phyloP scores from a whole-genome alignment of 2,113 vertebrate genomes.

The Embiotoca jacksoni region DNA sequence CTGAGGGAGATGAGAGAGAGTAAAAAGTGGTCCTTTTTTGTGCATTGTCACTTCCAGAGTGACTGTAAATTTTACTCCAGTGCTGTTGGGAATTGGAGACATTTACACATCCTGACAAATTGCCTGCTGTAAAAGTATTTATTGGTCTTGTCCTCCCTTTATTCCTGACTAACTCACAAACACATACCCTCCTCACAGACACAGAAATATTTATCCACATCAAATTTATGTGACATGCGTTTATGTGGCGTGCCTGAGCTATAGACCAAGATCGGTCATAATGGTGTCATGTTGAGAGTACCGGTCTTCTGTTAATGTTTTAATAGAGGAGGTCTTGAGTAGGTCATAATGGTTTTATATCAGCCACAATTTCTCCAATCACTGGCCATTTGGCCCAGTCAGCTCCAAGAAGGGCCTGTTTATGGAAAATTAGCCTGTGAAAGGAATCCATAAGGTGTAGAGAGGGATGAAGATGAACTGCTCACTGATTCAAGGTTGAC shows the following conservation, averaged over 20 bases:
- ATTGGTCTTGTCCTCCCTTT: conserved; percentile 88
- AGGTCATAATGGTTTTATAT: conserved; percentile 70
- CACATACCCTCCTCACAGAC: conserved; percentile 80
- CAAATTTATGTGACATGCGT: conserved; percentile 85
- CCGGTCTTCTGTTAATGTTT: conserved; percentile 62
- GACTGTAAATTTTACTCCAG: conserved; percentile 93
- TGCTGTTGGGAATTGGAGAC: conserved; percentile 91
- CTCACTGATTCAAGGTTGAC: conserved; percentile 2
- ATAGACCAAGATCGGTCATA: conserved; percentile 51
- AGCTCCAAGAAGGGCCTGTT: conserved; percentile 36
- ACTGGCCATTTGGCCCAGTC: conserved; percentile 27
- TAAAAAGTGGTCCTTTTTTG: conserved; percentile 93
- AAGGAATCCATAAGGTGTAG: conserved; percentile 3
- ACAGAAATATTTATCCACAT: conserved; percentile 87
- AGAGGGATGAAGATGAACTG: conserved; percentile 6
- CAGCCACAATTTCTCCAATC: conserved; percentile 38
- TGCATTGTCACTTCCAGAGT: conserved; percentile 94
- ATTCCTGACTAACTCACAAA: conserved; percentile 71
- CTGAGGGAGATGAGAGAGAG: conserved; percentile 80
- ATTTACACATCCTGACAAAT: conserved; percentile 94
- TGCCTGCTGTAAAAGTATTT: conserved; percentile 94
- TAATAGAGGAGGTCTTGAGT: conserved; percentile 61
- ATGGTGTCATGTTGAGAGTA: conserved; percentile 58
- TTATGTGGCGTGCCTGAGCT: conserved; percentile 66
- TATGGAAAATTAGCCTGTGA: conserved; percentile 33